Percentiles rank a stretch among this genome's conserved stretches.
Conservation (phyloP, 2,888 invertebrate genomes). For the Yponomeuta malinellus region DNA sequence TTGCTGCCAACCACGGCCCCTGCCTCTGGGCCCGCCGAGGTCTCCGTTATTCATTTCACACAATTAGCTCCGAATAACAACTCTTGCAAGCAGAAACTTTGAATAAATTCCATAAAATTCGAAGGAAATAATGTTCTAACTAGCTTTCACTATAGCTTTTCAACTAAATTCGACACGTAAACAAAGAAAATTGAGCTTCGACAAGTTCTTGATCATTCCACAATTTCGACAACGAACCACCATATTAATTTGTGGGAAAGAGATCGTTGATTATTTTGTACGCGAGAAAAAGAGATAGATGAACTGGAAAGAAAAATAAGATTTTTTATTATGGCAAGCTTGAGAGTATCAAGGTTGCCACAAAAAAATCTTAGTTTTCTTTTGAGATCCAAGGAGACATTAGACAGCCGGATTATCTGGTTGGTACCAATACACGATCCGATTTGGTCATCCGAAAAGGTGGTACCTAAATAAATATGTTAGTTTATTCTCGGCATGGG, state of each 20-base stretch:
- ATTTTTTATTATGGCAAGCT: not conserved
- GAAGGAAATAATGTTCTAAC: constrained; percentile 24
- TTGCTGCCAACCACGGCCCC: constrained; percentile 71
- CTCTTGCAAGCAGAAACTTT: constrained; percentile 33
- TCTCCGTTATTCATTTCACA: constrained; percentile 73
- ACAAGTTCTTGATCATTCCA: constrained; percentile 27
- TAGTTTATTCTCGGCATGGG: no score
- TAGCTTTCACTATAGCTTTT: constrained; percentile 24
- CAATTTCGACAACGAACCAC: constrained; percentile 39
- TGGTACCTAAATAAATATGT: no score
- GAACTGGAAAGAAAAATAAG: not conserved
- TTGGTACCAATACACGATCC: no score
- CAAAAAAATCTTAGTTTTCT: no score
- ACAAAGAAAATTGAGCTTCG: constrained; percentile 58
- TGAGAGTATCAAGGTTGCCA: not conserved
- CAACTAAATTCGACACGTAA: constrained; percentile 63
- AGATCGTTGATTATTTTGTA: constrained; percentile 22
- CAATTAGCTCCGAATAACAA: constrained; percentile 33
- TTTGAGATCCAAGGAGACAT: no score
- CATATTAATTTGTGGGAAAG: constrained; percentile 54
- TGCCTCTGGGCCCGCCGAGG: constrained; percentile 65
- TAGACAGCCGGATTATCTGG: no score
- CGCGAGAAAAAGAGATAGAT: not conserved
- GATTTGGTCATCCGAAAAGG: no score
- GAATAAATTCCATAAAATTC: constrained; percentile 55